These are phyloP conservation scores for Typhlomys cinereus DNA, from an alignment of 2,113 vertebrate genomes.

Conservation along the genomic window DNA sequence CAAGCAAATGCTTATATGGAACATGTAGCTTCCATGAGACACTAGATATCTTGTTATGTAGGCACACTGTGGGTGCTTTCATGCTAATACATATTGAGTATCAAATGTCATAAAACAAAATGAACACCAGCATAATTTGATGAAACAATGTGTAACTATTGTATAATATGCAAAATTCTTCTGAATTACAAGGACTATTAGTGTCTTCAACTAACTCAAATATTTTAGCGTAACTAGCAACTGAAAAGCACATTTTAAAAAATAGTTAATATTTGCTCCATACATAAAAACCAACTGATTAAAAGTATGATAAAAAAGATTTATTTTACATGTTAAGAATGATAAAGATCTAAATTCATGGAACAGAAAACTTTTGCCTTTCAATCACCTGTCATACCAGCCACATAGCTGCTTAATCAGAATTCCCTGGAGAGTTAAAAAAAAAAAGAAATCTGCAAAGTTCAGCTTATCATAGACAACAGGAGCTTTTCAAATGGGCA, in stretches of 20 bases:
- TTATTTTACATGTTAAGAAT: not conserved
- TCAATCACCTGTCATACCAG: not conserved
- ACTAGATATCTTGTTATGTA: not conserved
- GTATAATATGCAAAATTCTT: not conserved
- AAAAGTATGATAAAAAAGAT: conserved; percentile 33
- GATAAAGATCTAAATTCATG: conserved; percentile 19
- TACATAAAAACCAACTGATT: not conserved
- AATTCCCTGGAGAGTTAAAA: conserved; percentile 37
- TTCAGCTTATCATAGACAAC: conserved; percentile 24
- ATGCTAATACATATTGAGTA: not conserved
- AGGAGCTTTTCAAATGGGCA: conserved; percentile 41
- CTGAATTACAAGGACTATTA: not conserved
- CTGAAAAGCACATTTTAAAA: not conserved
- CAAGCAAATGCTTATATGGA: not conserved
- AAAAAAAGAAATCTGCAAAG: too few relatives aligned
- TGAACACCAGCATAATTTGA: not conserved
- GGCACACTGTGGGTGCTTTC: not conserved
- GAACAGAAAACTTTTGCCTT: conserved; percentile 42
- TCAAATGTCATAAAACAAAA: not conserved
- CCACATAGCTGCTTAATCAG: conserved; percentile 30
- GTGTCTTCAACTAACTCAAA: not conserved
- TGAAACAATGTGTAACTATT: not conserved
- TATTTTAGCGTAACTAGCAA: not conserved
- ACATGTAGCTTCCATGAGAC: not conserved
- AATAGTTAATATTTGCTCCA: conserved; percentile 14